Evolutionary conservation across 2,113 vertebrate genomes (phyloP), one percentile per base, ranked within the genome.

Genomic region (Chaetodon auriga): DNA sequence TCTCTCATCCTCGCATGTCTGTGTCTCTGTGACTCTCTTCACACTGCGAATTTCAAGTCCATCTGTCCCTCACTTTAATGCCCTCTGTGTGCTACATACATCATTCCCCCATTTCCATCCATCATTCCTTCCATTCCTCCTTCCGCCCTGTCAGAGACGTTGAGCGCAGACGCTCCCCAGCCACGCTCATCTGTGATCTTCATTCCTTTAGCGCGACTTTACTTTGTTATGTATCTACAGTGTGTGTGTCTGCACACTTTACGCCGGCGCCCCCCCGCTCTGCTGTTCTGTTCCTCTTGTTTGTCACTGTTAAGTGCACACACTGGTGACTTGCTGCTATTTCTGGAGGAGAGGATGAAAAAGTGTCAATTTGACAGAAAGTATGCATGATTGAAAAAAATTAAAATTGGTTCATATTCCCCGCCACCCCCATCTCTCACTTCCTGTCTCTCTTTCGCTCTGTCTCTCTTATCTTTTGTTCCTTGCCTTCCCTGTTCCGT

Each of bases 251-350:
- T 35, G 46, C 66, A 68, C 69, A 61, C 65, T 65, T 51, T 30
- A 58, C 75, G 72, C 61, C 62, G 68, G 58, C 76, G 19, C 53
- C 35, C 51, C 45, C 62, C 41, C 3, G 11, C 78, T 21, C 64
- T 46, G 75, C 81, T 90, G 19, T 54, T 30, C 71, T 70, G 41
- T 46, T 78, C 53, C 78, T 78, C 60, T 72, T 88, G 85, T 91
- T 90, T 93, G 86, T 88, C 78, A 54, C 84, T 51, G 85, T 77
- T 86, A 91, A 90, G 88, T 79, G 80, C 81, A 83, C 76, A 83
- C 51, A 74, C 51, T 16, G 41, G 71, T 84, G 68, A 80, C 83
- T 77, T 74, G 43, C 55, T 79, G 70, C 90, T 92, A 89, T 92
- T 90, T 87, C 78, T 83, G 87, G 85, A 75, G 61, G 54, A 68